phyloP scores from a whole-genome alignment of 2,888 invertebrate genomes.

The Rhyacophila evoluta region DNA sequence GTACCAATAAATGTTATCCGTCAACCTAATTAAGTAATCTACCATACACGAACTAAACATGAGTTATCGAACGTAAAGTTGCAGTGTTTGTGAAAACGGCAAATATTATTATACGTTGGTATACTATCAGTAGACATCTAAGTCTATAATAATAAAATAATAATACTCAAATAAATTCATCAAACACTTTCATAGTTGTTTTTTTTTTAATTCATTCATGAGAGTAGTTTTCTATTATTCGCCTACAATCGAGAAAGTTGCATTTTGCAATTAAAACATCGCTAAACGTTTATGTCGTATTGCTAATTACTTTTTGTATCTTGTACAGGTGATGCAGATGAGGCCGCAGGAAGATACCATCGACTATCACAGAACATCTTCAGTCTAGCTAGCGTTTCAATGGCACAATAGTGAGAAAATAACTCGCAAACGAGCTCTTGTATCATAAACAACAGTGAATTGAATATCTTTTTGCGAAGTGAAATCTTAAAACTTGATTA shows the following conservation, averaged over 20 bases:
- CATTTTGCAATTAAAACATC: neutral
- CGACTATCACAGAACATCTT: neutral
- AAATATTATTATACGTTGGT: too few relatives aligned
- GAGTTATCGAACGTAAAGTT: too few relatives aligned
- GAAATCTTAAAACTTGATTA: neutral
- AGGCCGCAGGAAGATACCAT: neutral
- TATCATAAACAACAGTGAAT: neutral
- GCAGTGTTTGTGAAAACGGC: too few relatives aligned
- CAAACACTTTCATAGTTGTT: too few relatives aligned
- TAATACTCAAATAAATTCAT: too few relatives aligned
- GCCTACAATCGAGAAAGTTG: neutral
- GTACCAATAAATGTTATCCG: too few relatives aligned
- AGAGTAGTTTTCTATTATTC: too few relatives aligned
- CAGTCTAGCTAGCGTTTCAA: neutral
- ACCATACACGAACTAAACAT: too few relatives aligned
- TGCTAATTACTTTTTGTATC: neutral
- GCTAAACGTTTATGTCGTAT: neutral
- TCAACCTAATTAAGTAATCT: too few relatives aligned
- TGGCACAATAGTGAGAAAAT: constrained; percentile 1
- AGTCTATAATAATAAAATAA: too few relatives aligned
- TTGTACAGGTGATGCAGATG: neutral
- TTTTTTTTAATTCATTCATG: too few relatives aligned
- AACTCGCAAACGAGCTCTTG: neutral
- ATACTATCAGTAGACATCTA: too few relatives aligned
- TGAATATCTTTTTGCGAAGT: neutral